phyloP scores from a whole-genome alignment of 2,113 vertebrate genomes.

The Collichthys lucidus region DNA sequence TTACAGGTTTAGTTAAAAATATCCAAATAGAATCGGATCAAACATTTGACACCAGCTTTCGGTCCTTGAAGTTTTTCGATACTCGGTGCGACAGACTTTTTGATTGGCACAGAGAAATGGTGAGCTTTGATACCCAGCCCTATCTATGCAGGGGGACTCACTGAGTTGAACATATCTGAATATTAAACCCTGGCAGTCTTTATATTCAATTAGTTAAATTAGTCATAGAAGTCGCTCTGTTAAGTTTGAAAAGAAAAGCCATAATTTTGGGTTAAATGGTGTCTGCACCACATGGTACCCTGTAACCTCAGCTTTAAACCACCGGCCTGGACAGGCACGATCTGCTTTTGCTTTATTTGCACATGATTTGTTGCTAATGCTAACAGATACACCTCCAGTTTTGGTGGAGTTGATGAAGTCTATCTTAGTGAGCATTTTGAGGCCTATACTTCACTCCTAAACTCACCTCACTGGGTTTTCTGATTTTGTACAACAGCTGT shows the following conservation, averaged over 20 bases:
- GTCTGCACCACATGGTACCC: constrained; percentile 39
- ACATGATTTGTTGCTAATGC: constrained; percentile 22
- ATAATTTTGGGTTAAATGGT: constrained; percentile 83
- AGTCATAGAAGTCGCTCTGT: constrained; percentile 8
- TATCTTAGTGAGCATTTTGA: constrained; percentile 75
- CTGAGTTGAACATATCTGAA: constrained; percentile 2
- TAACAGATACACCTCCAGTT: constrained; percentile 63
- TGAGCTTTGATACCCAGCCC: constrained; percentile 21
- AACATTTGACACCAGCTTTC: background rate
- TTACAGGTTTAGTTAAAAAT: background rate
- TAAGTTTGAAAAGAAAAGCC: constrained; percentile 86
- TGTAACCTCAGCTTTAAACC: constrained; percentile 76
- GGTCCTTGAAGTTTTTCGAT: background rate
- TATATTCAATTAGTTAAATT: background rate
- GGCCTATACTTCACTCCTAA: constrained; percentile 91
- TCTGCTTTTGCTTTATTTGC: constrained; percentile 65
- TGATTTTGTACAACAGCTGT: constrained; percentile 55
- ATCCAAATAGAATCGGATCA: background rate
- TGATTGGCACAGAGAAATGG: background rate
- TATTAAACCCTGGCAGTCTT: background rate
- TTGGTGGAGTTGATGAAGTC: constrained; percentile 37
- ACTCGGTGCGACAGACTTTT: background rate
- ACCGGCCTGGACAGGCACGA: background rate
- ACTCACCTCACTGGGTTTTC: constrained; percentile 45
- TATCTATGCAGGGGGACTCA: background rate